Evolutionary conservation across 2,888 invertebrate species (phyloP), one percentile per base, ranked within the genome.

Genomic region (Andricus curvator): DNA sequence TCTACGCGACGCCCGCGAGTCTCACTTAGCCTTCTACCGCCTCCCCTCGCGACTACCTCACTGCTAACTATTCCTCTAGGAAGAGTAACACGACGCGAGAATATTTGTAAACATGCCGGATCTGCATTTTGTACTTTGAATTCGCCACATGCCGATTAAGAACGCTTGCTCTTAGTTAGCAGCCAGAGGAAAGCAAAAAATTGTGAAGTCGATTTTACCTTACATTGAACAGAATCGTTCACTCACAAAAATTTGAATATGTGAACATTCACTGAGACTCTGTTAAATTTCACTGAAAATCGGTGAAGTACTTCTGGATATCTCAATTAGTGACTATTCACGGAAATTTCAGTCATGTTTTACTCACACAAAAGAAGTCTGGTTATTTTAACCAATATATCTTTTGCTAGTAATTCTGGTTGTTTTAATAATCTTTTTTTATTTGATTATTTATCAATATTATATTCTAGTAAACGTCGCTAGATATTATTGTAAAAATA

Each of bases 21-120:
- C 84, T 83, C 84, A 83, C 84, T 81, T 83, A 85, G 92, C 92
- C 92, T 93, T 93, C 91, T 93, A 92, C 92, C 91, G 90, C 92
- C 79, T 66, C 84, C 84, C 77, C 86, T 87, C 85, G 84, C 79
- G 79, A 67, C 78, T 78, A 41, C 68, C 84, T 48, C 78, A 22
- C 76, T 51, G 60, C 51, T 77, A 65, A 66, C 78, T 65, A 78
- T 78, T 78, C 78, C 78, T 78, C 66, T 78, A 78, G 78, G 78
- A 78, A 78, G 66, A 66, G 64, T 74, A 56, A 67, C 60, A 56
- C 65, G 68, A 64, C 62, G 56, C n/a, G 37, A 22, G 22, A 41
- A 5, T 37, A n/a, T n/a, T 68, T 41, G 67, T 25, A 66, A 6
- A n/a, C 25, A 70, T 70, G 22, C 68, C 29, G 68, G 68, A 70